Evolutionary conservation across 1,140 invertebrate species (phyloP).

Genomic region (Achroia grisella): DNA sequence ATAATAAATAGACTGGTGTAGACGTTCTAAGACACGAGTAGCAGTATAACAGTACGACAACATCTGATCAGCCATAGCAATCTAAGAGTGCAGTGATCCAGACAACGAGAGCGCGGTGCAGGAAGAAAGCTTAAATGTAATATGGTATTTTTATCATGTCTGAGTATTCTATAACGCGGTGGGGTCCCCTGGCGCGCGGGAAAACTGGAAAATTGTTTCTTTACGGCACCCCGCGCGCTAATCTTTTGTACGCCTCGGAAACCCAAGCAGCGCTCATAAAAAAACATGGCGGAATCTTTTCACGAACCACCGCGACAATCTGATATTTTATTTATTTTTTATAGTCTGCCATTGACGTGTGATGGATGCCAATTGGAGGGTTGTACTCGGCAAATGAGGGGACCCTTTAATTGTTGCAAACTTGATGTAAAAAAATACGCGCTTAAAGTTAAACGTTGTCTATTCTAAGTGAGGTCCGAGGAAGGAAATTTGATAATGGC

Average conservation of each 20-base stretch:
- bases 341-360: conserved; percentile 57
- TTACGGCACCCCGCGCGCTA: conserved; percentile 60
- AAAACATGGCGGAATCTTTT: conserved; percentile 33
- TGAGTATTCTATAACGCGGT: conserved; percentile 39
- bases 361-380: conserved; percentile 39
- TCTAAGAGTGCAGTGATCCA: too few relatives aligned
- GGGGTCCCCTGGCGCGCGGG: conserved; percentile 34
- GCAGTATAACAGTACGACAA: too few relatives aligned
- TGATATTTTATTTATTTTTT: conserved; percentile 67
- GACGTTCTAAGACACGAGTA: too few relatives aligned
- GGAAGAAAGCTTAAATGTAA: conserved; percentile 17
- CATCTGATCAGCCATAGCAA: too few relatives aligned
- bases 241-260: conserved; percentile 34
- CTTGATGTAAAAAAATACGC: background rate
- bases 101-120: background rate
- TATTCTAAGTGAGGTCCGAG: too few relatives aligned
- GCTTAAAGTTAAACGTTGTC: too few relatives aligned
- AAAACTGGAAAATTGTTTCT: conserved; percentile 66
- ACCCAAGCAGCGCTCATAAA: conserved; percentile 19
- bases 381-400: conserved; percentile 8
- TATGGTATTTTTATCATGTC: conserved; percentile 64
- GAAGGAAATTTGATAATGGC: too few relatives aligned
- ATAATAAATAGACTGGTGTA: too few relatives aligned
- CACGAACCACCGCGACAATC: conserved; percentile 41
- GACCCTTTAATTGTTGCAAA: conserved; percentile 34